Base-by-base conservation (phyloP, 1,140 invertebrate genomes). In the Cydia strobilella region DNA sequence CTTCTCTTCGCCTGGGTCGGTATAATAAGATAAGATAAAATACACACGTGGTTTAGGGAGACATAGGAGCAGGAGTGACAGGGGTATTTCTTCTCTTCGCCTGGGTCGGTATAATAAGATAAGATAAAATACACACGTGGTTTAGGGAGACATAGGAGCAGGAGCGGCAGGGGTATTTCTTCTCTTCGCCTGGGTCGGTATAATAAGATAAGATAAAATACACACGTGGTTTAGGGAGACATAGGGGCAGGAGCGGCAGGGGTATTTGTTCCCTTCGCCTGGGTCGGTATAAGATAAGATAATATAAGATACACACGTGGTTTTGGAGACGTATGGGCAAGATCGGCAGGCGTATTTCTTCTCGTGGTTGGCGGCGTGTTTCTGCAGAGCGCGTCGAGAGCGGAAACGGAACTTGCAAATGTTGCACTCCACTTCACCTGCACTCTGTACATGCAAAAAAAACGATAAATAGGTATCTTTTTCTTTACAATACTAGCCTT, bases 281-380 rank as follows among this genome's bases (percentile, higher is more conserved):
- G 25, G 25, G 1, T 27, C 25, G 1, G 25, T 27, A 27, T 42
- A 48, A 48, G 15, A 51, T 51, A 51, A 51, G 15, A 31, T 45
- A 51, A 51, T 1, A 51, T 54, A 54, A 54, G n/a, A 35, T 51
- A 84, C 90, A 84, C 59, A 93, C 91, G 83, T 84, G 7, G 83
- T 87, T 20, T 83, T 89, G 1, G 90, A 91, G 7, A 91, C 80
- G 72, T 90, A 90, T 0, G 85, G 59, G 63, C 89, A 90, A 18
- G 86, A 84, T 18, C 87, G 88, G 76, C 91, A 93, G 0, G 84
- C 84, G 75, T 86, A 93, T 74, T 90, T 90, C 83, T 89, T 91
- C 74, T 87, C 85, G 78, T 93, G 91, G 72, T 85, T 88, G 9
- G 78, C 74, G 39, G 80, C 76, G 78, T 93, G 91, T 66, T 90